phyloP scores from a whole-genome alignment of 2,888 invertebrate genomes.

The Agrochola circellaris region DNA sequence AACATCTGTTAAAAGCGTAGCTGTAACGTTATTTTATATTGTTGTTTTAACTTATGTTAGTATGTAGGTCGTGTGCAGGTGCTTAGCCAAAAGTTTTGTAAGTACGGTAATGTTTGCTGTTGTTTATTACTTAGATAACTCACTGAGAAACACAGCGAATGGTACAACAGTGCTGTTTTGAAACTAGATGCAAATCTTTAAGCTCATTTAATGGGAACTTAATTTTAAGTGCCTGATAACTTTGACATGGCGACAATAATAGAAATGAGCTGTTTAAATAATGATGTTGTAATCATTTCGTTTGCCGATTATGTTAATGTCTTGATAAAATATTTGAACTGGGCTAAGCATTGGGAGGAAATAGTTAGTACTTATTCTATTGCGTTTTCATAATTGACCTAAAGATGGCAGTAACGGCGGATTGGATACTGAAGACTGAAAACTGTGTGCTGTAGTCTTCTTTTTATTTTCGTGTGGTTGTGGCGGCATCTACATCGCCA shows the following conservation, averaged over 20 bases:
- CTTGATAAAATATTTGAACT: slow-evolving; percentile 30
- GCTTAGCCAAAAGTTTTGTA: slow-evolving; percentile 60
- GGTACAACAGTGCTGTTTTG: slow-evolving; percentile 38
- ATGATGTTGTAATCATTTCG: slow-evolving; percentile 25
- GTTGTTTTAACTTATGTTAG: slow-evolving; percentile 72
- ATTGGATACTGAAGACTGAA: not conserved
- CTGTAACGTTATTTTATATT: slow-evolving; percentile 75
- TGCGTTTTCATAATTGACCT: no score
- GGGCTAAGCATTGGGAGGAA: not conserved
- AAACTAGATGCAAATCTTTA: slow-evolving; percentile 43
- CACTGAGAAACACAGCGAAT: slow-evolving; percentile 46
- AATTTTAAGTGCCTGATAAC: slow-evolving; percentile 51
- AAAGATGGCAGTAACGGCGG: not conserved
- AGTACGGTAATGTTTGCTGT: slow-evolving; percentile 50
- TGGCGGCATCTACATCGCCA: no score
- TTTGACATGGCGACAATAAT: slow-evolving; percentile 33
- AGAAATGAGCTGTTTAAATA: slow-evolving; percentile 41
- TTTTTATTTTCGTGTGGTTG: no score
- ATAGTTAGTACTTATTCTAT: not conserved
- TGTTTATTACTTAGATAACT: slow-evolving; percentile 56
- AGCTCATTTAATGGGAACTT: slow-evolving; percentile 49
- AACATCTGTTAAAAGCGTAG: slow-evolving; percentile 82
- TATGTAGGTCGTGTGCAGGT: slow-evolving; percentile 71
- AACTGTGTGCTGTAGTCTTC: not conserved
- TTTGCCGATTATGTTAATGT: slow-evolving; percentile 29